A percentile compares a stretch with the other conserved stretches of the same genome.
These are phyloP conservation scores for Platygyra sinensis DNA, from an alignment of 64 coral and sea anemone genomes.

Conservation along the genomic window DNA sequence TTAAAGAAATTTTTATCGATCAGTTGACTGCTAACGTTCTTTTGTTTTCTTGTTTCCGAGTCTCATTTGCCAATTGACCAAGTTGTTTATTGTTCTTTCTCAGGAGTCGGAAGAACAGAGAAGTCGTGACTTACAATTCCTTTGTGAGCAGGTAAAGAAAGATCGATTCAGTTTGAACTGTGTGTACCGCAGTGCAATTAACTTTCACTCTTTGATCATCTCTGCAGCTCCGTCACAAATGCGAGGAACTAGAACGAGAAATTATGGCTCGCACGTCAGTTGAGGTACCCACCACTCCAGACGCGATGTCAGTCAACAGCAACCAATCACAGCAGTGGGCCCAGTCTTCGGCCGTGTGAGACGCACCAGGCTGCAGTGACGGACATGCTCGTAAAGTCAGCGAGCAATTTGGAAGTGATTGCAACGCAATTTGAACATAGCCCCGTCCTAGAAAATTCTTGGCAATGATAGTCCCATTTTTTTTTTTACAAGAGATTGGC, in stretches of 20 bases:
- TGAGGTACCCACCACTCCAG: slow-evolving; percentile 79
- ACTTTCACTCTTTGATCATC: neutral
- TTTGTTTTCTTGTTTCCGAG: neutral
- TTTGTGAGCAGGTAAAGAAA: slow-evolving; percentile 89
- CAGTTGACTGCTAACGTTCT: neutral
- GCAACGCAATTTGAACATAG: neutral
- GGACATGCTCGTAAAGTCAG: neutral
- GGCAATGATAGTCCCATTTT: neutral
- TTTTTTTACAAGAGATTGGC: neutral
- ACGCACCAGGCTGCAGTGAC: neutral
- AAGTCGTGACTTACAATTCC: slow-evolving; percentile 79
- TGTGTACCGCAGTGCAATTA: neutral
- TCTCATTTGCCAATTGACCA: neutral
- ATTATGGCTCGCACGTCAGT: slow-evolving; percentile 87
- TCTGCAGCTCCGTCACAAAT: slow-evolving; percentile 86
- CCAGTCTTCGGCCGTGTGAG: slow-evolving; percentile 72
- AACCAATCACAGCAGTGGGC: slow-evolving; percentile 80
- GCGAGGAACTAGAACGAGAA: slow-evolving; percentile 93
- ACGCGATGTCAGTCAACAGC: slow-evolving; percentile 83
- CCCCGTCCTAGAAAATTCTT: neutral
- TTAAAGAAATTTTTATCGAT: neutral
- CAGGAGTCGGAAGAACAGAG: slow-evolving; percentile 98
- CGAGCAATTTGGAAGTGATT: neutral
- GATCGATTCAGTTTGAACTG: neutral
- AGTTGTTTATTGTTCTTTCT: neutral